Base-by-base conservation (phyloP, 2,113 vertebrate genomes). In the Thymallus thymallus region DNA sequence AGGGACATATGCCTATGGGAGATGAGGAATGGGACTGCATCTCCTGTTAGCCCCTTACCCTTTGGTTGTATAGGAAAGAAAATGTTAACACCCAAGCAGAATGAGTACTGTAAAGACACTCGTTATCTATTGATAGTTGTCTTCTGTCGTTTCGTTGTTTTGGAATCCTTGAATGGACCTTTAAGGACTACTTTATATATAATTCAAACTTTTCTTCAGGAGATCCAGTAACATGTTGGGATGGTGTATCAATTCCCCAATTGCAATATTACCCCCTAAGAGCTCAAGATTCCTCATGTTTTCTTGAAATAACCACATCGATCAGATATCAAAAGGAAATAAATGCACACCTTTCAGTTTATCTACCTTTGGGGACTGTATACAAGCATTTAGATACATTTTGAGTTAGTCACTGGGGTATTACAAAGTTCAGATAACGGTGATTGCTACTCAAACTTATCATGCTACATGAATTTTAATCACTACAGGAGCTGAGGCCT, bases 401-500 rank as follows among this genome's bases (percentile, higher is more conserved):
- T 77, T 69, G 74, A 81, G 64, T 51, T 72, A 76, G 80, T 81
- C 79, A 66, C 69, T 56, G 60, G 58, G 70, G 77, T 78, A 86
- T 85, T 78, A 81, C 71, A 23, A 69, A 86, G 75, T 86, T 88
- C 73, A 85, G 81, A 88, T 85, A 86, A 88, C 73, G 65, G 79
- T 74, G 73, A 84, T 65, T 75, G 60, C 76, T 83, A 68, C 76
- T 75, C 68, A 74, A 74, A 86, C 71, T 88, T 77, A 74, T 80
- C 81, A 79, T 63, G 80, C 63, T 84, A 75, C 77, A 76, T 69
- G 75, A 84, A 87, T 83, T 84, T 82, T 75, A 87, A 87, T 82
- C 72, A 76, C 71, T 64, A 58, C 58, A 69, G 45, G 73, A 73
- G 80, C 73, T 5, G 29, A 80, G 77, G 84, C 82, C 74, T 83